Evolutionary conservation across 2,113 vertebrate genomes (phyloP), one percentile per base, ranked within the genome.

Genomic region (Morone saxatilis): DNA sequence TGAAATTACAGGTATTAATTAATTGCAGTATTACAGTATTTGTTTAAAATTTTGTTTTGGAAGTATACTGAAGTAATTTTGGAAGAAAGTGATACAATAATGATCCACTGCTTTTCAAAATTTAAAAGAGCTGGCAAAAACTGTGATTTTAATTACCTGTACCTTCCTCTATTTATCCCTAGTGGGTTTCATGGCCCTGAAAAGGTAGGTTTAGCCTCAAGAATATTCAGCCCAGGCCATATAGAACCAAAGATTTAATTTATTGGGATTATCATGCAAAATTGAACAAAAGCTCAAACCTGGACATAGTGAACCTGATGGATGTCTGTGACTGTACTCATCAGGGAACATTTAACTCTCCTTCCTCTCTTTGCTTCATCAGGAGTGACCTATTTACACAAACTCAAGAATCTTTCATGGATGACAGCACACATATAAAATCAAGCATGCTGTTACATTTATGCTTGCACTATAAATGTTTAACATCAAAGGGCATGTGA

Each of bases 401-500:
- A 80, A 69, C 62, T 68, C 57, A 81, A 60, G 17, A 51, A 62
- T 76, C 51, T 31, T 67, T 57, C 60, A 67, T 61, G 75, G 71
- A 40, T 88, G 77, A 75, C 59, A 80, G 78, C 81, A 79, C 83
- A 82, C 78, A 56, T 73, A 83, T 36, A 65, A 82, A 78, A 75
- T 20, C 22, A 38, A 20, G 25, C 53, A 67, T 31, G 60, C 63
- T 45, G 76, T 22, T 67, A n/a, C 68, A 76, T 62, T 45, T 63
- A 47, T 60, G 67, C 66, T 65, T 77, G 79, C 71, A 68, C 75
- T 65, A 83, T 91, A 76, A 81, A 83, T 83, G 63, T 80, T 89
- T 82, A 72, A 90, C 74, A 86, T 90, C 82, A 78, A 81, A 89
- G 81, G 78, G 65, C 77, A 81, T 75, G 22, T 67, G 61, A 84